A percentile compares a stretch with the other conserved stretches of the same genome.
phyloP scores from a whole-genome alignment of 2,888 invertebrate genomes.

The Lissocephala sabroskyi region DNA sequence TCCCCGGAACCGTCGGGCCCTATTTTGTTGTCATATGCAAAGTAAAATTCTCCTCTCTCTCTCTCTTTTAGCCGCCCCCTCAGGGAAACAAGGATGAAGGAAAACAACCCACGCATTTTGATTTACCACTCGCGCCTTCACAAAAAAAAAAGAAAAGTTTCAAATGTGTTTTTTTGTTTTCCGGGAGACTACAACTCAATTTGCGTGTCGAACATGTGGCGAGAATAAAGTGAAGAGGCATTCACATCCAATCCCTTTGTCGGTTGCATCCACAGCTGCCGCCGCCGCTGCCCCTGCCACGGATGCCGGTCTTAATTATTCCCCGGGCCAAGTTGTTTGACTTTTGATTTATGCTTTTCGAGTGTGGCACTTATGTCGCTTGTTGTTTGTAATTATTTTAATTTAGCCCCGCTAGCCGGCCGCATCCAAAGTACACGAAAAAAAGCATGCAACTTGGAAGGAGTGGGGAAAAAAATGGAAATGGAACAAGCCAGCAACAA shows the following conservation, averaged over 20 bases:
- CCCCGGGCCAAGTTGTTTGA: not conserved
- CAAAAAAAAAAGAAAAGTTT: not conserved
- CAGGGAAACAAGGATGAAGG: not conserved
- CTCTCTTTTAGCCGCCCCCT: conserved; percentile 1
- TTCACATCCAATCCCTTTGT: too few species aligned
- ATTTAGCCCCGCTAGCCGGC: too few species aligned
- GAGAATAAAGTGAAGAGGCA: too few species aligned
- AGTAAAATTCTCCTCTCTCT: too few species aligned
- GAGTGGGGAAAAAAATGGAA: conserved; percentile 10
- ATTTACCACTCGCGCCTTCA: not conserved
- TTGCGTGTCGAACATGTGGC: conserved; percentile 1
- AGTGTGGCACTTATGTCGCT: conserved; percentile 38
- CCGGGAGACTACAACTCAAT: not conserved
- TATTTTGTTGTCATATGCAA: too few species aligned
- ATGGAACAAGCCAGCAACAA: not conserved
- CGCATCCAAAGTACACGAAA: too few species aligned
- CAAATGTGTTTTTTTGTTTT: too few species aligned
- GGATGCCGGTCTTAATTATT: not conserved
- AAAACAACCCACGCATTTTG: not conserved
- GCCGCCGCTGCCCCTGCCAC: not conserved
- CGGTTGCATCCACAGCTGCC: not conserved
- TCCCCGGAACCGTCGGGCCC: too few species aligned
- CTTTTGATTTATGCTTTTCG: conserved; percentile 50
- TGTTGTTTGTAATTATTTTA: too few species aligned
- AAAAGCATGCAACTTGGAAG: not conserved